Percentiles rank a stretch among this genome's conserved stretches.
These are phyloP conservation scores for Trematomus bernacchii DNA, from an alignment of 2,797 vertebrate genomes.

Conservation along the genomic window DNA sequence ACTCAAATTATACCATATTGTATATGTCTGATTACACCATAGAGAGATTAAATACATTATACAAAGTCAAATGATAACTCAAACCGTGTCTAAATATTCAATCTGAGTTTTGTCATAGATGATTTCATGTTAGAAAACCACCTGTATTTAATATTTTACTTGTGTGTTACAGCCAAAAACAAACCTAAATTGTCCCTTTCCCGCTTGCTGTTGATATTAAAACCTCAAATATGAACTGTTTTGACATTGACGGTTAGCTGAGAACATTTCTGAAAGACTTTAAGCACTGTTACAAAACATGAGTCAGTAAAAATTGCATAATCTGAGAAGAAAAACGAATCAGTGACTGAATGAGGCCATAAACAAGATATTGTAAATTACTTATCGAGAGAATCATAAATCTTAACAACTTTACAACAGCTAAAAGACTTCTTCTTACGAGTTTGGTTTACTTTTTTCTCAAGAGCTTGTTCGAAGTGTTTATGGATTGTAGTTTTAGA, in stretches of 20 bases:
- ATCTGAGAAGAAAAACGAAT: background rate
- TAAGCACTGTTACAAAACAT: background rate
- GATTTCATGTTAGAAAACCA: background rate
- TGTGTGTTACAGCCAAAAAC: background rate
- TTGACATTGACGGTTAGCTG: background rate
- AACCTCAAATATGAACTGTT: background rate
- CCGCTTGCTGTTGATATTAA: background rate
- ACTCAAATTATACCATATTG: background rate
- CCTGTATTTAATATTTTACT: background rate
- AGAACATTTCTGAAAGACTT: conserved; percentile 1
- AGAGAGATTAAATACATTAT: background rate
- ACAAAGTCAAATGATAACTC: background rate
- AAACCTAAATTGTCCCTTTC: background rate
- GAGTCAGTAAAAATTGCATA: background rate
- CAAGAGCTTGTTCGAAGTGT: background rate
- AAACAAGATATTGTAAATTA: background rate
- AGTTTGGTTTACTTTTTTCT: background rate
- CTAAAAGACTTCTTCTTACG: background rate
- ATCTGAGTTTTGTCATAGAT: background rate
- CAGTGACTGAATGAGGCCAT: conserved; percentile 34
- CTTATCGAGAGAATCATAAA: conserved; percentile 8
- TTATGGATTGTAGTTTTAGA: background rate
- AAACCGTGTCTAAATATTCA: background rate
- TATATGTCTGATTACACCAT: background rate
- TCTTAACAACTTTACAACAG: background rate